These are phyloP conservation scores for Microplitis deprimator DNA, from an alignment of 2,888 invertebrate species.

Conservation along the genomic window DNA sequence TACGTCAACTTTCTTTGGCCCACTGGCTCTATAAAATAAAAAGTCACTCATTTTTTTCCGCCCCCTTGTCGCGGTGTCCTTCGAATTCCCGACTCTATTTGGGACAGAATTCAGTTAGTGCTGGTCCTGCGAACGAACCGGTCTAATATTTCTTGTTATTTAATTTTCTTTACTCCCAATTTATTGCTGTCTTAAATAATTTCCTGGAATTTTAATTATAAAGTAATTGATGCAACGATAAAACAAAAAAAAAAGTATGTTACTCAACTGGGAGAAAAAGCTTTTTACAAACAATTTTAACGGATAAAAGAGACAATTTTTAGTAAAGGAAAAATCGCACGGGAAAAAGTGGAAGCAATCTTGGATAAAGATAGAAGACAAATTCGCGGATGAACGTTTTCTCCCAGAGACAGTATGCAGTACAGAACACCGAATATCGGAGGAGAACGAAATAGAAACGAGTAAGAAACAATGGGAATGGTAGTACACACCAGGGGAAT, in stretches of 20 bases:
- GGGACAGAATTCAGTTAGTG: too few species aligned
- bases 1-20: not conserved
- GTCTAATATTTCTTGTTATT: not conserved
- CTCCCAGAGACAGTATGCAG: constrained; percentile 8
- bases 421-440: not conserved
- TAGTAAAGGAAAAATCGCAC: constrained; percentile 13
- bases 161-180: not conserved
- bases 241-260: not conserved
- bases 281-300: constrained; percentile 16
- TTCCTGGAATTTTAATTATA: not conserved
- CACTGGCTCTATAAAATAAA: too few species aligned
- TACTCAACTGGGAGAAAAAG: not conserved
- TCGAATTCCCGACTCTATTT: too few species aligned
- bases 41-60: too few species aligned
- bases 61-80: too few species aligned
- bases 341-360: constrained; percentile 9
- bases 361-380: constrained; percentile 7
- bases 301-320: constrained; percentile 19
- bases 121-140: too few species aligned
- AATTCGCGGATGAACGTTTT: constrained; percentile 17
- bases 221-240: not conserved
- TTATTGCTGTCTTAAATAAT: not conserved
- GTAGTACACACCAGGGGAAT: constrained; percentile 49
- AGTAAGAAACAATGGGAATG: constrained; percentile 47
- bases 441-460: constrained; percentile 12